Evolutionary conservation across 1,140 invertebrate species (phyloP), one percentile per base, ranked within the genome.

Genomic region (Leptonema lineaticorne): DNA sequence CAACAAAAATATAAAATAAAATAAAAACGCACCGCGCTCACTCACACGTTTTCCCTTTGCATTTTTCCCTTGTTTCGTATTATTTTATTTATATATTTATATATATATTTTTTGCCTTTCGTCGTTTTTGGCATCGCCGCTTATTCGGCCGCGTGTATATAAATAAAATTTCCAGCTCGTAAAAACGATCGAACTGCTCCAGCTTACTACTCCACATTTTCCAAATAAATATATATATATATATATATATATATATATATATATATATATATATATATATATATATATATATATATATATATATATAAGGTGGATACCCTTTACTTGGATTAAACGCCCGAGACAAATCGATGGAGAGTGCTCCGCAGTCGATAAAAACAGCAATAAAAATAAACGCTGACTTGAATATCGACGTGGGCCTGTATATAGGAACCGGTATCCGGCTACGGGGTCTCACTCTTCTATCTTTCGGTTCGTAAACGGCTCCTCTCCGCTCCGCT

Each of bases 111-210:
- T 4, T 6, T 14, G 37, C 4, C 3, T 3, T 2, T 16, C 14
- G 3, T 16, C 4, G 11, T 45, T 6, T 33, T 6, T 16, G 37
- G 16, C n/a, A n/a, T n/a, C 37, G 20, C 46, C 46, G 46, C 9
- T 18, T 20, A 11, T 53, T 24, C 18, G 50, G 8, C 50, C 9
- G 50, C 5, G 18, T 26, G 50, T 53, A 16, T 45, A 53, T 53
- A 53, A 53, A 53, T 53, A 53, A 53, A 53, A 53, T 53, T 53
- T 53, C 24, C 50, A 53, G 50, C 50, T 53, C 50, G 50, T 53
- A 53, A 53, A 53, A 53, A 14, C 50, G n/a, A 53, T 53, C n/a
- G 50, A 53, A 53, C 50, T 53, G 22, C 20, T 33, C n/a, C n/a
- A n/a, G n/a, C n/a, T n/a, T n/a, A n/a, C n/a, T n/a, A n/a, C n/a